Percentiles rank a stretch among this genome's conserved stretches.
Evolutionary conservation across 2,888 invertebrate species (phyloP).

Genomic region (Biston betularia): DNA sequence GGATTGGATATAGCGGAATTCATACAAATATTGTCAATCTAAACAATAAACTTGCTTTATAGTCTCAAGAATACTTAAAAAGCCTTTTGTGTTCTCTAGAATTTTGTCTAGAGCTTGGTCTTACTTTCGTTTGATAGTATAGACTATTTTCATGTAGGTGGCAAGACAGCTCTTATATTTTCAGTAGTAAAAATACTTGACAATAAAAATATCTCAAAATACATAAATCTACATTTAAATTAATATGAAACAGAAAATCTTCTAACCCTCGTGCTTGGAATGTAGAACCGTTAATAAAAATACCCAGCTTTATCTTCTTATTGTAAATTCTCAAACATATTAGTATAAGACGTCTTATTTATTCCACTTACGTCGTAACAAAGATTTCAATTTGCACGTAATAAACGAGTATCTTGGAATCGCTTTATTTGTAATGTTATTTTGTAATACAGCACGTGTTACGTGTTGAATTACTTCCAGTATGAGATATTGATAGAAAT

Average conservation of each 20-base stretch:
- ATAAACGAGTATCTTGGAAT: constrained; percentile 6
- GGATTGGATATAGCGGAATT: too few species aligned
- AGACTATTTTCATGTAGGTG: too few species aligned
- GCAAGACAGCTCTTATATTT: too few species aligned
- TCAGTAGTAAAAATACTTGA: too few species aligned
- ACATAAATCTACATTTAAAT: too few species aligned
- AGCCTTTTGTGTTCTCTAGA: too few species aligned
- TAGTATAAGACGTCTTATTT: constrained; percentile 9
- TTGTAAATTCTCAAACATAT: constrained; percentile 11
- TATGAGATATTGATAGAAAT: not conserved
- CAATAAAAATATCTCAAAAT: too few species aligned
- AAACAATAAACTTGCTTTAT: too few species aligned
- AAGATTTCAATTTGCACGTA: constrained; percentile 10
- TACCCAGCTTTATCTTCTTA: not conserved
- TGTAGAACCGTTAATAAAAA: not conserved
- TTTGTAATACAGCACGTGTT: not conserved
- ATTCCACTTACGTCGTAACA: constrained; percentile 20
- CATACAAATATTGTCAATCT: too few species aligned
- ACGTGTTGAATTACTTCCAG: not conserved
- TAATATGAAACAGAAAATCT: not conserved
- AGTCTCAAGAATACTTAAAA: too few species aligned
- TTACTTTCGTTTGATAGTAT: too few species aligned
- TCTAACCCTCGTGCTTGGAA: not conserved
- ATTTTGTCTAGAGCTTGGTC: too few species aligned
- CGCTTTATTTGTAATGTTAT: constrained; percentile 8